Conservation (phyloP, 2,113 vertebrate genomes). For the Herpailurus yagouaroundi region DNA sequence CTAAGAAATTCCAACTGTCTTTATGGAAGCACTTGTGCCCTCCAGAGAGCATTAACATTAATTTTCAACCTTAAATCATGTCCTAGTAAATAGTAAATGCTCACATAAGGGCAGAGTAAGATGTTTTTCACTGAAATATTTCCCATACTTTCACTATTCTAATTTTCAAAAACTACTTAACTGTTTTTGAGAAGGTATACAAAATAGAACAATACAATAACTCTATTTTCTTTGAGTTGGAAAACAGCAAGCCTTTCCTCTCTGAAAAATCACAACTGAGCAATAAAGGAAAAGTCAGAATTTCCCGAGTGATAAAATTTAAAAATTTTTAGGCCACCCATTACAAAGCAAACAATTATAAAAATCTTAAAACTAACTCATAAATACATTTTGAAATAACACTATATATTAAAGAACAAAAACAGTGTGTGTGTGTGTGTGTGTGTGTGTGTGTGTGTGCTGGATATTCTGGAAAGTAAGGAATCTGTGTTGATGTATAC, state of each 20-base stretch:
- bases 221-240: not conserved
- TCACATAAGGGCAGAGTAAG: not conserved
- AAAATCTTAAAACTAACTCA: not conserved
- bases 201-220: not conserved
- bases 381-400: not conserved
- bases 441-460: not conserved
- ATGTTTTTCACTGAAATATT: not conserved
- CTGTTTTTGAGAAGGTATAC: not conserved
- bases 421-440: not conserved
- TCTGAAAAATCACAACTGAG: constrained; percentile 33
- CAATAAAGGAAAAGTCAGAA: not conserved
- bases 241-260: not conserved
- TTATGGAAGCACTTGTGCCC: not conserved
- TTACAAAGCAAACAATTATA: constrained; percentile 8
- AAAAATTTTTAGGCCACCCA: not conserved
- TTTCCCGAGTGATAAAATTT: constrained; percentile 17
- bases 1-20: not conserved
- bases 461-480: not conserved
- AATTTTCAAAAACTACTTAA: constrained; percentile 20
- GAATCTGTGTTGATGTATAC: not conserved
- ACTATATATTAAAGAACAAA: not conserved
- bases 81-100: constrained; percentile 23
- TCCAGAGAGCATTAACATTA: constrained; percentile 4
- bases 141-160: not conserved
- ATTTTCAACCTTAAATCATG: constrained; percentile 36